These are phyloP conservation scores for Guaruba guarouba DNA, from an alignment of 2,113 vertebrate species.

Conservation along the genomic window DNA sequence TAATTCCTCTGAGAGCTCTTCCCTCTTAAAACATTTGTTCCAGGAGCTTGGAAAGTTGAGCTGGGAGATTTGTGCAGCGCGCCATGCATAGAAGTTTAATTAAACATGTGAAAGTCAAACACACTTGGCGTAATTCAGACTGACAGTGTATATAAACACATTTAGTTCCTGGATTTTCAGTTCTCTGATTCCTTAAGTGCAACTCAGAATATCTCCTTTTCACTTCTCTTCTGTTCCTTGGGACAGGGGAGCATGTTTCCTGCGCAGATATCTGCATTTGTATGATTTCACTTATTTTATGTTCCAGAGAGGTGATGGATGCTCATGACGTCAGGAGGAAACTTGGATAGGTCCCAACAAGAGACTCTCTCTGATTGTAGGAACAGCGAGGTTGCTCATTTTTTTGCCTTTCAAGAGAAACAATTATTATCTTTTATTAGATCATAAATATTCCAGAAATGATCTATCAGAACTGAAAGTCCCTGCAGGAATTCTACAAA, in stretches of 20 bases:
- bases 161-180: not conserved
- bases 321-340: not conserved
- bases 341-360: not conserved
- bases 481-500: not conserved
- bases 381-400: rapidly evolving
- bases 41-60: not conserved
- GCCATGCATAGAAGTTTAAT: not conserved
- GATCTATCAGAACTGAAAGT: not conserved
- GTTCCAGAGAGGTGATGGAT: not conserved
- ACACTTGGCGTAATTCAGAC: not conserved
- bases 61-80: not conserved
- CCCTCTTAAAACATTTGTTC: not conserved
- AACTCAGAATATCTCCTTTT: not conserved
- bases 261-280: not conserved
- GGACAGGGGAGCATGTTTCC: not conserved
- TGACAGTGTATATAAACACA: not conserved
- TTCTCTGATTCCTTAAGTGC: not conserved
- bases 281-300: not conserved
- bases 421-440: not conserved
- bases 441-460: not conserved
- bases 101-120: slow-evolving; percentile 12
- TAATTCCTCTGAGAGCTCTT: not conserved
- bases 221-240: not conserved
- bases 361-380: not conserved
- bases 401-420: not conserved